phyloP scores from a whole-genome alignment of 2,888 invertebrate species.

The Caenorhabditis imperialis region DNA sequence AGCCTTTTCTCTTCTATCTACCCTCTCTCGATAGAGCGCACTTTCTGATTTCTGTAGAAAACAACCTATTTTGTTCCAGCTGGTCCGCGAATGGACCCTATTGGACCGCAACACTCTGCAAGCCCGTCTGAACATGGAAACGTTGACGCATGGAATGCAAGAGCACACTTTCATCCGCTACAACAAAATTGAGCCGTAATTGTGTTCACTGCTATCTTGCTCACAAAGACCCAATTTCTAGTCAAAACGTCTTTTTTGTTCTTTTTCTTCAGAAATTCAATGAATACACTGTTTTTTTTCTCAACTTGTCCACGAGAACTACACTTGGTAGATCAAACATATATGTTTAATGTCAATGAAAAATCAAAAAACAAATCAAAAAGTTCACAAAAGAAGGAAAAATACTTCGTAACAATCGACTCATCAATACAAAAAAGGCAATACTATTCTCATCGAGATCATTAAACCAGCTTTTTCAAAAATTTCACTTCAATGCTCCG shows the following conservation, averaged over 20 bases:
- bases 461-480: too few species aligned
- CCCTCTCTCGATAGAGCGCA: too few species aligned
- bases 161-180: slow-evolving; percentile 71
- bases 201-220: too few species aligned
- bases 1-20: too few species aligned
- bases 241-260: too few species aligned
- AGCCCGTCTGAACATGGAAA: slow-evolving; percentile 76
- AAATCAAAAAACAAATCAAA: not conserved
- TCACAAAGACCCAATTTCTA: too few species aligned
- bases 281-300: slow-evolving; percentile 22
- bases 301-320: too few species aligned
- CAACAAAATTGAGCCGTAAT: slow-evolving; percentile 61
- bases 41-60: too few species aligned
- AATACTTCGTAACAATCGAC: slow-evolving; percentile 7
- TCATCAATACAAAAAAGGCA: not conserved
- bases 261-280: too few species aligned
- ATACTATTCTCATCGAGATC: not conserved
- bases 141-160: slow-evolving; percentile 77
- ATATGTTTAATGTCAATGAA: not conserved
- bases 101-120: slow-evolving; percentile 73
- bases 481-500: too few species aligned
- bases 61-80: too few species aligned
- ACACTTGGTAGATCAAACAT: too few species aligned
- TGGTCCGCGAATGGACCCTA: slow-evolving; percentile 76
- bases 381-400: not conserved